These are phyloP conservation scores for Athrips mouffetella DNA, from an alignment of 2,888 invertebrate species.

Conservation along the genomic window DNA sequence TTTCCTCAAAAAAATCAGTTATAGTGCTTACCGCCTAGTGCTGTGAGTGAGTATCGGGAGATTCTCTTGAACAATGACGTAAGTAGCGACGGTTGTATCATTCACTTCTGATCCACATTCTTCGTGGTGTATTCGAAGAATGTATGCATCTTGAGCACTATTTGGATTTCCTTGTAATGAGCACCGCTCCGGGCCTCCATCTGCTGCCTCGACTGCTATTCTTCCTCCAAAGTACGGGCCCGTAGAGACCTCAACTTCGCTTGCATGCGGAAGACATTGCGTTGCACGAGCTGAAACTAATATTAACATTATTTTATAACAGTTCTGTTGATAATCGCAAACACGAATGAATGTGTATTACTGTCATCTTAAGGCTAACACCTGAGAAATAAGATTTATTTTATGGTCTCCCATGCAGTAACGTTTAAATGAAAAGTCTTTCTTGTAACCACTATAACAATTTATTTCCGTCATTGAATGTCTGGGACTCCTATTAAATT, in stretches of 20 bases:
- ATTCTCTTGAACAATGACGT: conserved; percentile 90
- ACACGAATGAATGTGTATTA: too few species aligned
- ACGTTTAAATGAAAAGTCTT: too few species aligned
- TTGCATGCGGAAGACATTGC: conserved; percentile 87
- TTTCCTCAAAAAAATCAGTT: too few species aligned
- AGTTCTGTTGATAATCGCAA: not conserved
- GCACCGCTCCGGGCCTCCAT: conserved; percentile 83
- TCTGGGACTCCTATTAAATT: not conserved
- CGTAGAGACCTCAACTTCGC: conserved; percentile 89
- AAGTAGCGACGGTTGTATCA: conserved; percentile 88
- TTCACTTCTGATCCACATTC: conserved; percentile 87
- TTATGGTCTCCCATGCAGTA: too few species aligned
- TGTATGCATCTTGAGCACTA: conserved; percentile 85
- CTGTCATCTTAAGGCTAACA: not conserved
- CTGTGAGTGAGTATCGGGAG: conserved; percentile 89
- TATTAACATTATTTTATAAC: not conserved
- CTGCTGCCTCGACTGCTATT: conserved; percentile 85
- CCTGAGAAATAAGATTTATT: too few species aligned
- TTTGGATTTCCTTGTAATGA: conserved; percentile 85
- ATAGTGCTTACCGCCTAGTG: conserved; percentile 80
- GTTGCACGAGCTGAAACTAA: conserved; percentile 89
- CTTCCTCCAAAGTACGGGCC: conserved; percentile 89
- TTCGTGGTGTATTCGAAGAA: conserved; percentile 84
- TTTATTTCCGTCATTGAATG: too few species aligned
- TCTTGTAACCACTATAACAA: too few species aligned